These are phyloP conservation scores for Rhombomys opimus DNA, from an alignment of 2,113 vertebrate genomes.

Conservation along the genomic window DNA sequence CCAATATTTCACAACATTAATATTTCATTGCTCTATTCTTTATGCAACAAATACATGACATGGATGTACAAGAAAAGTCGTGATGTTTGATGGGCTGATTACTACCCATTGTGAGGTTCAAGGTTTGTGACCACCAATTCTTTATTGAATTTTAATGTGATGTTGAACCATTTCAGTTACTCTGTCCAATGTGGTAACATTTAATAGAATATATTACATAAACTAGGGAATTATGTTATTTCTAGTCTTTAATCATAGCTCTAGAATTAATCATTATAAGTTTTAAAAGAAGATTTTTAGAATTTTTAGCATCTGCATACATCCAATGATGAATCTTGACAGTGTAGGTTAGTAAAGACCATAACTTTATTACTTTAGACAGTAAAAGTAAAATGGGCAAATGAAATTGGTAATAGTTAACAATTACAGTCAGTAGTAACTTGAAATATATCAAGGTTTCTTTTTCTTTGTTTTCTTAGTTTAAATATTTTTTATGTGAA, in stretches of 20 bases:
- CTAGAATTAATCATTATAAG: not conserved
- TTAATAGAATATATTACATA: not conserved
- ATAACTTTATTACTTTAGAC: not conserved
- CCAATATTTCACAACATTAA: conserved; percentile 62
- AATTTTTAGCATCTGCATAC: not conserved
- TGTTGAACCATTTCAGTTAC: not conserved
- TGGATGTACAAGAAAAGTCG: not conserved
- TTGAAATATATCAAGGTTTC: not conserved
- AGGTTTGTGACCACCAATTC: conserved; percentile 19
- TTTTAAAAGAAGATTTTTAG: not conserved
- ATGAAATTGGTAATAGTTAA: not conserved
- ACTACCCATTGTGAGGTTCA: not conserved
- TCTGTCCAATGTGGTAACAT: not conserved
- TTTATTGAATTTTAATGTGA: conserved; percentile 5
- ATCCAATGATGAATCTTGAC: not conserved
- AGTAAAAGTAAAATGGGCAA: not conserved
- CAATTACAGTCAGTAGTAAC: not conserved
- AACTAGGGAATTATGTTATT: not conserved
- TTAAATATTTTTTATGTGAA: not conserved
- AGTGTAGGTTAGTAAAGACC: not conserved
- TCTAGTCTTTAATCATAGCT: not conserved
- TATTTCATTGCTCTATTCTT: conserved; percentile 3
- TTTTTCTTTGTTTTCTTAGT: conserved; percentile 1
- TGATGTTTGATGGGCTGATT: not conserved
- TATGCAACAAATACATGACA: not conserved